Evolutionary conservation across 2,113 vertebrate species (phyloP).

Genomic region (Acanthochromis polyacanthus): DNA sequence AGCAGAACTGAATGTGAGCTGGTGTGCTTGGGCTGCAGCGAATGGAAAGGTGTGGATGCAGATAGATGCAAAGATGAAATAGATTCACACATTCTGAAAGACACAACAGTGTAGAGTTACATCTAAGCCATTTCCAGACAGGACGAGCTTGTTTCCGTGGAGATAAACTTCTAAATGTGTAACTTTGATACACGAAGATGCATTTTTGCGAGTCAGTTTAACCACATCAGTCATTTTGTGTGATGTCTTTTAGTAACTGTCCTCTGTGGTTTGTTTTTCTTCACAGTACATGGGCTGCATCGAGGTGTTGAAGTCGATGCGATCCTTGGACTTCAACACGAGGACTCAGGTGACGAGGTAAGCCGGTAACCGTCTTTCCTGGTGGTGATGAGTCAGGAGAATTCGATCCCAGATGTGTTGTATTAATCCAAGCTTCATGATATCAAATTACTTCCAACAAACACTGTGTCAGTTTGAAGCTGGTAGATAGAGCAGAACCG

Average conservation of each 20-base stretch:
- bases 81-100: too few species aligned
- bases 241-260: neutral
- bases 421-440: slow-evolving; percentile 6
- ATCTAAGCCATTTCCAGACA: too few species aligned
- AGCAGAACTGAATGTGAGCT: too few species aligned
- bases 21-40: too few species aligned
- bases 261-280: slow-evolving; percentile 11
- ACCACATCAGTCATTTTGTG: neutral
- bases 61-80: too few species aligned
- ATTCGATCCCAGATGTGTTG: slow-evolving; percentile 36
- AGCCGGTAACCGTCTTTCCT: neutral
- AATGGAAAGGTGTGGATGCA: too few species aligned
- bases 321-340: slow-evolving; percentile 96
- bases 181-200: too few species aligned
- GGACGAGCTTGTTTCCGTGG: too few species aligned
- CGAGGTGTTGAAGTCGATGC: slow-evolving; percentile 96
- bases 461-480: neutral
- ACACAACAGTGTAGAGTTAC: too few species aligned
- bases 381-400: slow-evolving; percentile 35
- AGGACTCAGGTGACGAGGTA: slow-evolving; percentile 98
- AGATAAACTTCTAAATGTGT: too few species aligned
- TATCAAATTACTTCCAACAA: neutral
- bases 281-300: slow-evolving; percentile 98
- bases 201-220: too few species aligned
- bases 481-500: neutral